Base-by-base conservation (phyloP, 64 coral and sea anemone genomes). In the Astreopora myriophthalma region DNA sequence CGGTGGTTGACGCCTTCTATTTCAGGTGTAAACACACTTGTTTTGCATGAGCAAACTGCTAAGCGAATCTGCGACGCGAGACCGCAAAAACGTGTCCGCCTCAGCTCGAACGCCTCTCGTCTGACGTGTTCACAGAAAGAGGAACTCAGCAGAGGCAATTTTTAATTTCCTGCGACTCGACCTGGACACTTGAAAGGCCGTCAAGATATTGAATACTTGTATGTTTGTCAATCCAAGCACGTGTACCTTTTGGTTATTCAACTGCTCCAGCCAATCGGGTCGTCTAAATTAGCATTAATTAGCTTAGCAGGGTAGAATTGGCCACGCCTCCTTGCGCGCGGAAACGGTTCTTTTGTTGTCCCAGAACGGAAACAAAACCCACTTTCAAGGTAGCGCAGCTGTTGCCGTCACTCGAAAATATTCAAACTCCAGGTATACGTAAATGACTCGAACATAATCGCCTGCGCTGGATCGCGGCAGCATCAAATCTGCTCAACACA, bases 341-440 rank as follows among this genome's bases (percentile, higher is more conserved):
- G 79, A 83, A 83, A 83, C 79, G 55, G 79, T 83, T 83, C 79
- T 83, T 38, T 83, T 83, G 79, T 83, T 83, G 79, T 83, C 79
- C 35, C n/a, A 36, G 79, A 83, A 33, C 79, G 79, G 79, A 83
- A 83, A 83, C 79, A 83, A 83, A 83, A 83, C 79, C 79, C 79
- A 83, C 79, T 64, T 83, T 83, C 55, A 83, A 37, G 52, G 30
- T 16, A 20, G 34, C 57, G 30, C 79, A 83, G 79, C 79, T 83
- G 79, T 83, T 83, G 57, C 79, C 79, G 75, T 83, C 79, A 83
- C 16, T 40, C 57, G 22, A 63, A 83, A 65, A 83, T 83, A 83
- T 83, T 83, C 79, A 83, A 64, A 83, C 79, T 83, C 51, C 11
- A 31, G 32, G 32, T 26, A 65, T 64, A 38, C 79, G 34, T 57